Base-by-base conservation (phyloP, 1,140 invertebrate genomes). In the Zaprionus davidi region DNA sequence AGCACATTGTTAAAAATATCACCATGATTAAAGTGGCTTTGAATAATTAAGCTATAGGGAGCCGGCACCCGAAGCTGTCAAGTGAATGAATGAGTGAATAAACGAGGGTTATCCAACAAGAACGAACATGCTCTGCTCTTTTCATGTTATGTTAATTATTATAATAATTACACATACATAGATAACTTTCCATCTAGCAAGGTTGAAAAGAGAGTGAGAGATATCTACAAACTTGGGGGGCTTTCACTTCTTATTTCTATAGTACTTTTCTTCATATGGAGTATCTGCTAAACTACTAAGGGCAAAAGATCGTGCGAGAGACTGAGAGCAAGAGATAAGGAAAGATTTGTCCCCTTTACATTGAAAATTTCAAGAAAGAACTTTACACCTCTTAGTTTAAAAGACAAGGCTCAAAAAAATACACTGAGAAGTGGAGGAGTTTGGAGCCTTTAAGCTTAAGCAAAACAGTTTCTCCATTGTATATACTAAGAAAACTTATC, bases 1-100 rank as follows among this genome's bases (percentile, higher is more conserved):
- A 86, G 74, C 83, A 80, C 83, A 86, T 88, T 83, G 84, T 88
- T 86, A 88, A 86, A 86, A 86, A 86, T 86, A 86, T 86, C 83
- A 84, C 51, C 80, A 80, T 86, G 80, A 86, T 86, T 86, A 86
- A 86, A 86, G 84, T 86, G 83, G 78, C 83, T 86, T 86, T 86
- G 83, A 86, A 88, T 86, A 86, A 86, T 86, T 83, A 86, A 86
- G 81, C 82, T 59, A 70, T 67, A 87, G 82, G 82, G 76, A 86
- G 78, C 65, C 75, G 65, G 46, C 41, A 46, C 41, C 41, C 41
- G 41, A 46, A 69, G 41, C 58, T 63, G 64, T 36, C 38, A 44
- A 71, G 46, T 63, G 51, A 63, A 9, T 28, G 58, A 51, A 26
- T n/a, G 28, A 20, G 3, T 20, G 58, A 15, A 41, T 46, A 46